phyloP scores from a whole-genome alignment of 2,888 invertebrate species.

The Tanypteryx hageni region DNA sequence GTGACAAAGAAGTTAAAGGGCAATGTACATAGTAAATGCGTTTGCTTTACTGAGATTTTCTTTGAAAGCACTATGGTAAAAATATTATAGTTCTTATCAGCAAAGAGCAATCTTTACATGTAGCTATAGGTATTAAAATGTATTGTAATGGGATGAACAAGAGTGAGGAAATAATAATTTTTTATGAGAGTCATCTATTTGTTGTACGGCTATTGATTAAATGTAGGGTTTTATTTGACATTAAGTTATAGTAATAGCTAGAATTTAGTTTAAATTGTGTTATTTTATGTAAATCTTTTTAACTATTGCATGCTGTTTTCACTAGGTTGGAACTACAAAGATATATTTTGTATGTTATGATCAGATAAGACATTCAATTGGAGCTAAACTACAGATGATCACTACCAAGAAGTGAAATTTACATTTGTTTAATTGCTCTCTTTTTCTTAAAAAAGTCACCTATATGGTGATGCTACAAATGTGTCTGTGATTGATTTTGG shows the following conservation, averaged over 20 bases:
- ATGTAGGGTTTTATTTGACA: background rate
- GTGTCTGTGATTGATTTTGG: background rate
- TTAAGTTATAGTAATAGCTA: background rate
- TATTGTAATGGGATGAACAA: no score
- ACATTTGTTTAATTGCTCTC: slow-evolving; percentile 13
- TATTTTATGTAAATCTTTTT: background rate
- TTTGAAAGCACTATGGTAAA: no score
- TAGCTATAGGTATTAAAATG: no score
- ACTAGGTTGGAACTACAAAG: background rate
- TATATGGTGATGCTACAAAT: background rate
- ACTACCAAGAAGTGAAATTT: background rate
- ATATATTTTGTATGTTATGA: background rate
- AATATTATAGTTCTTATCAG: no score
- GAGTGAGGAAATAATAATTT: no score
- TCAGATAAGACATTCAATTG: background rate
- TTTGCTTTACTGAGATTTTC: no score
- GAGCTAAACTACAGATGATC: background rate
- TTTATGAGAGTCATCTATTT: no score
- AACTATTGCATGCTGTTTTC: slow-evolving; percentile 33
- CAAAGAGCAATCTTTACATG: no score
- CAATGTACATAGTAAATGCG: no score
- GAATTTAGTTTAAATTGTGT: background rate
- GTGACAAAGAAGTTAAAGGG: no score
- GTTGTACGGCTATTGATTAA: background rate
- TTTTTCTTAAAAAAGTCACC: background rate